A percentile compares a stretch with the other conserved stretches of the same genome.
Conservation (phyloP, 2,797 vertebrate genomes). For the Ctenopoma multispine region DNA sequence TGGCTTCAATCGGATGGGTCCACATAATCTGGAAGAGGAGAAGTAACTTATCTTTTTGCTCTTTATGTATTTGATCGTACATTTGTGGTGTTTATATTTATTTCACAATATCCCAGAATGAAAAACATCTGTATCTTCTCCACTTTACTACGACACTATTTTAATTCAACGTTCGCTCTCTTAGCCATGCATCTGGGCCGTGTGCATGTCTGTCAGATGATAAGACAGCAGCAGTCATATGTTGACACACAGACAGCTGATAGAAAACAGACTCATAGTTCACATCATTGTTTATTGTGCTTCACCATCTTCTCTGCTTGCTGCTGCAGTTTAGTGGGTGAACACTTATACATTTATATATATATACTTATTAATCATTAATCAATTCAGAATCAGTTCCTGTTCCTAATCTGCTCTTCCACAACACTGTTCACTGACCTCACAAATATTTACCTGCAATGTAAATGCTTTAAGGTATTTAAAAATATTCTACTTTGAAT, state of each 20-base stretch:
- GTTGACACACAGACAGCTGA: constrained; percentile 63
- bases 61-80: constrained; percentile 10
- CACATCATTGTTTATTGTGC: constrained; percentile 76
- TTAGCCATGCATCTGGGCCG: constrained; percentile 55
- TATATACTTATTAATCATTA: no score
- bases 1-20: constrained; percentile 18
- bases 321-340: constrained; percentile 62
- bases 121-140: constrained; percentile 23
- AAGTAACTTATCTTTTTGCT: background rate
- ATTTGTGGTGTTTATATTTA: background rate
- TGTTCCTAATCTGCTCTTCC: no score
- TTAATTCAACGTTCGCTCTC: constrained; percentile 33
- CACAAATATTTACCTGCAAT: no score
- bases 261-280: constrained; percentile 72
- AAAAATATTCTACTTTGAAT: no score
- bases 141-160: constrained; percentile 32
- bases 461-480: no score
- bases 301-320: constrained; percentile 62
- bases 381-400: no score
- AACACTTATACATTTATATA: constrained; percentile 58
- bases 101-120: constrained; percentile 4
- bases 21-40: constrained; percentile 21
- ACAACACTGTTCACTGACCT: no score
- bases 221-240: constrained; percentile 78
- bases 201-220: constrained; percentile 76